Evolutionary conservation across 2,888 invertebrate species (phyloP), one percentile per base, ranked within the genome.

Genomic region (Ophion obscuratus): DNA sequence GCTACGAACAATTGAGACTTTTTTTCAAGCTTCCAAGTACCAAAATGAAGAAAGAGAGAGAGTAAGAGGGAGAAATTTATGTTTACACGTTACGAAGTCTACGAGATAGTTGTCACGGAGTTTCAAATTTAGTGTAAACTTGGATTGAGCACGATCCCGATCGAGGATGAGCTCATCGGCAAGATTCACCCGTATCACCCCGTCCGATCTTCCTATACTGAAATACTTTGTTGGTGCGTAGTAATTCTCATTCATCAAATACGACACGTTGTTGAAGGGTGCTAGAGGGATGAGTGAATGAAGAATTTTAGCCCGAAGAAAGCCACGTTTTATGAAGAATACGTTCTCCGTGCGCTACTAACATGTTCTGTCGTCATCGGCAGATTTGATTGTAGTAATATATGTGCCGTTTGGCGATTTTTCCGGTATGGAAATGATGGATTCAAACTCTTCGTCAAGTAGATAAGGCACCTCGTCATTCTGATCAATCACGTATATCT

Each of bases 351-450:
- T 57, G 47, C 5, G 4, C 14, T 17, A 90, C 93, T 94, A 91
- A 96, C 96, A 93, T 88, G 96, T 96, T 94, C 96, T 94, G 89
- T 96, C 96, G 0, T 92, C 89, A 90, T 96, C 96, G 0, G 81
- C 90, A 17, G 95, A 94, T 1, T 89, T 83, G 6, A 96, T 91
- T 31, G 87, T 90, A 0, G 94, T 93, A 17, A 96, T 94, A 0
- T 91, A 84, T 6, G 93, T 92, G 0, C 95, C 95, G 31, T 90
- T 89, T 0, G 92, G 91, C 0, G 95, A 94, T 89, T 96, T 95
- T 93, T 96, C 96, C 84, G 92, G 94, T 17, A 96, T 94, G 64
- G 90, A 89, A 20, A 95, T 93, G 0, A 90, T 91, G 0, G 89
- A 88, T 0, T 93, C 67, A 88, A 95, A 95, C 61, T 88, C 71